Evolutionary conservation across 2,888 invertebrate species (phyloP).

Genomic region (Lordiphosa fenestrarum): DNA sequence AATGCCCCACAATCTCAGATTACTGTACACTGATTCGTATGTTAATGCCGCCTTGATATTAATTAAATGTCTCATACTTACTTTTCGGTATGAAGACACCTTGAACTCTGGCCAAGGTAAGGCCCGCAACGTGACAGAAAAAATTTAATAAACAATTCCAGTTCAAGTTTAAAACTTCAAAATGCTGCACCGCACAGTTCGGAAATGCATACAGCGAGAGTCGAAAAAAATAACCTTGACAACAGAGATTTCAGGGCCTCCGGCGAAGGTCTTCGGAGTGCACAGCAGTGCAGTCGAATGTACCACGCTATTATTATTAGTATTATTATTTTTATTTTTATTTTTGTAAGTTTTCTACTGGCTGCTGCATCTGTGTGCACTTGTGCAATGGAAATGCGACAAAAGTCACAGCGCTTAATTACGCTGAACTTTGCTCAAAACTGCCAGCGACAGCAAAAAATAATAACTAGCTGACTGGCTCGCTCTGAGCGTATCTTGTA

Average conservation of each 20-base stretch:
- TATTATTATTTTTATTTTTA: constrained; percentile 30
- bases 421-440: constrained; percentile 64
- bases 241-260: constrained; percentile 66
- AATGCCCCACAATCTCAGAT: constrained; percentile 16
- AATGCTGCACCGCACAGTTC: constrained; percentile 48
- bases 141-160: constrained; percentile 47
- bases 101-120: constrained; percentile 53
- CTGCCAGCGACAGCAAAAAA: constrained; percentile 30
- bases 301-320: constrained; percentile 24
- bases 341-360: constrained; percentile 33
- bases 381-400: constrained; percentile 45
- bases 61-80: constrained; percentile 27
- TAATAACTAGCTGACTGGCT: constrained; percentile 16
- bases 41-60: constrained; percentile 38
- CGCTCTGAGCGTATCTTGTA: constrained; percentile 15
- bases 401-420: constrained; percentile 54
- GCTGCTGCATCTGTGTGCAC: constrained; percentile 16
- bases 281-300: constrained; percentile 52
- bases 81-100: constrained; percentile 29
- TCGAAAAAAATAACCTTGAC: constrained; percentile 54
- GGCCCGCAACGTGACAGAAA: constrained; percentile 37
- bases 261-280: constrained; percentile 57
- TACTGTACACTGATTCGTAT: constrained; percentile 14
- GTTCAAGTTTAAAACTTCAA: constrained; percentile 63
- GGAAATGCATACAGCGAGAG: constrained; percentile 56